phyloP scores from a whole-genome alignment of 2,113 vertebrate species.

The Boulengeromyrus knoepffleri region DNA sequence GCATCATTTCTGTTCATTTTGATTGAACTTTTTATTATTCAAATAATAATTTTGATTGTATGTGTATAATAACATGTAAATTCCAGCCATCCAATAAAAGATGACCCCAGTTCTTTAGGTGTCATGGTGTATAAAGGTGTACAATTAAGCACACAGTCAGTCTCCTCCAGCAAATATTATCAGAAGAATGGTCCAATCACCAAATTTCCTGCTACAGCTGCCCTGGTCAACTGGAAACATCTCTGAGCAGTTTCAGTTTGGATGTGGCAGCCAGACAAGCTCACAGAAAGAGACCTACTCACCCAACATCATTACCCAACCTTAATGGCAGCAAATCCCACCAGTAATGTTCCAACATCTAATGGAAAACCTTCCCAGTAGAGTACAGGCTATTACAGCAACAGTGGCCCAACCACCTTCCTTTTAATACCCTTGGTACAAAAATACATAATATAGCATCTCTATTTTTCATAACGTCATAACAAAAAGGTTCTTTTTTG shows the following conservation, averaged over 20 bases:
- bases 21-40: too few relatives aligned
- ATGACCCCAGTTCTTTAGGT: too few relatives aligned
- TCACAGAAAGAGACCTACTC: neutral
- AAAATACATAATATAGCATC: neutral
- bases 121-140: neutral
- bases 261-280: neutral
- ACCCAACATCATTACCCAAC: neutral
- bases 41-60: too few relatives aligned
- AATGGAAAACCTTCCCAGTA: neutral
- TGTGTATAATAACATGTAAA: too few relatives aligned
- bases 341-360: neutral
- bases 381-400: neutral
- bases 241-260: neutral
- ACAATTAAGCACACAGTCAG: neutral
- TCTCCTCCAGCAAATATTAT: neutral
- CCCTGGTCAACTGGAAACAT: neutral
- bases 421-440: neutral
- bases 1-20: too few relatives aligned
- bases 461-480: neutral
- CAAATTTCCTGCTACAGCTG: neutral
- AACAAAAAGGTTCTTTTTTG: neutral
- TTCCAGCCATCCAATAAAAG: too few relatives aligned
- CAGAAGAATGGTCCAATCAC: neutral
- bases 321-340: neutral
- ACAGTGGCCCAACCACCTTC: neutral